Conservation (phyloP, 2,888 invertebrate species). For the Sphaerophoria taeniata region DNA sequence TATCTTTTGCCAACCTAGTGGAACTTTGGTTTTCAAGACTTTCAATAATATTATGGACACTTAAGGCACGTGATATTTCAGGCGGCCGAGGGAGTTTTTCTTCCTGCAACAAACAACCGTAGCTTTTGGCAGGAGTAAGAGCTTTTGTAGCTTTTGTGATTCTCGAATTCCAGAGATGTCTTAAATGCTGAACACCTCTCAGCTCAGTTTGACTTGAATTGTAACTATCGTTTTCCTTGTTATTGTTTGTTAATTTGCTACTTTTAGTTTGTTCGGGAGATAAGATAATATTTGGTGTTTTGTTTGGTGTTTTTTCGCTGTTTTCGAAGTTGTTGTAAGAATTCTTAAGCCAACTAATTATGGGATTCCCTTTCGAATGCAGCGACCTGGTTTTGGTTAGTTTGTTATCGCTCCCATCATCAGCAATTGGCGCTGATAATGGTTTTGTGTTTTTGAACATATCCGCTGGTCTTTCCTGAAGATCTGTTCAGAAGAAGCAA, state of each 20-base stretch:
- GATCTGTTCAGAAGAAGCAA: constrained; percentile 13
- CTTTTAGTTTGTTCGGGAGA: constrained; percentile 51
- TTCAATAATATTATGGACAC: constrained; percentile 79
- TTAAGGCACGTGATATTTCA: constrained; percentile 78
- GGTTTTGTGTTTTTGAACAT: constrained; percentile 75
- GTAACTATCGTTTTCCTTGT: constrained; percentile 34
- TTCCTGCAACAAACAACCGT: constrained; percentile 61
- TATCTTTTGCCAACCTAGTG: constrained; percentile 79
- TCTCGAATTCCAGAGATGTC: constrained; percentile 82
- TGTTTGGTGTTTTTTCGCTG: constrained; percentile 37
- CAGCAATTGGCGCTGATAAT: constrained; percentile 60
- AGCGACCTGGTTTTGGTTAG: constrained; percentile 56
- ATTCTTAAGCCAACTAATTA: constrained; percentile 80
- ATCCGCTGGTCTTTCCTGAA: constrained; percentile 36
- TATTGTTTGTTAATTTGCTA: constrained; percentile 69
- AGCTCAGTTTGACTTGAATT: constrained; percentile 76
- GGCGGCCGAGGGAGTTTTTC: constrained; percentile 45
- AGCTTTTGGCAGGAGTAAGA: constrained; percentile 72
- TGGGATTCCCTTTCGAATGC: constrained; percentile 79
- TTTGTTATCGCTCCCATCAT: constrained; percentile 67
- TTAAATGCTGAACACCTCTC: constrained; percentile 81
- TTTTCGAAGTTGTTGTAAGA: constrained; percentile 54
- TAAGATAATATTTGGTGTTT: constrained; percentile 49
- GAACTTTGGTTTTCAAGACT: constrained; percentile 25
- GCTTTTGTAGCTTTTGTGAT: constrained; percentile 75